These are phyloP conservation scores for Empis stercorea DNA, from an alignment of 2,888 invertebrate genomes.

Conservation along the genomic window DNA sequence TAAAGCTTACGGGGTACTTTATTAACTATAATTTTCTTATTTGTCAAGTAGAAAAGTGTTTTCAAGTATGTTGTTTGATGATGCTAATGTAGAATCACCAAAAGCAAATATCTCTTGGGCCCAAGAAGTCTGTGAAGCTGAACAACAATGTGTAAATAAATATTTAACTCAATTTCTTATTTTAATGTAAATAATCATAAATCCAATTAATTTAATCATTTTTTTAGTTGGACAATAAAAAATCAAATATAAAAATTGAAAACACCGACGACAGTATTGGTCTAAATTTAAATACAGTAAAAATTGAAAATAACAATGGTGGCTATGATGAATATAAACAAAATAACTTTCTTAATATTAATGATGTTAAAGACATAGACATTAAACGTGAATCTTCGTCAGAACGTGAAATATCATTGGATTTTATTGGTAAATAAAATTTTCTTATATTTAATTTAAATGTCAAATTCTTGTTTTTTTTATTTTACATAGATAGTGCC, in stretches of 20 bases:
- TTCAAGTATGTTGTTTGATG: background rate
- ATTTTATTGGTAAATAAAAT: conserved; percentile 14
- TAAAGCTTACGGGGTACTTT: too few relatives aligned
- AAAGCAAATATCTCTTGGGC: background rate
- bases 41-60: too few relatives aligned
- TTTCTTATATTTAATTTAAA: background rate
- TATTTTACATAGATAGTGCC: conserved; percentile 27
- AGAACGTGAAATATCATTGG: conserved; percentile 24
- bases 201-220: background rate
- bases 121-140: background rate
- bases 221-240: background rate
- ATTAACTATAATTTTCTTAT: too few relatives aligned
- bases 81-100: background rate
- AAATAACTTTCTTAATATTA: background rate
- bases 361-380: background rate
- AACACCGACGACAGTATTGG: background rate
- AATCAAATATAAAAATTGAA: background rate
- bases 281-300: background rate
- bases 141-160: background rate
- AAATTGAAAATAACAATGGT: background rate
- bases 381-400: conserved; percentile 4
- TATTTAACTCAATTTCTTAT: too few relatives aligned
- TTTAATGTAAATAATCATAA: too few relatives aligned
- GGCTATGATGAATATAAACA: background rate
- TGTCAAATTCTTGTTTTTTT: too few relatives aligned